Conservation (phyloP, 2,888 invertebrate genomes). For the Eupithecia inturbata region DNA sequence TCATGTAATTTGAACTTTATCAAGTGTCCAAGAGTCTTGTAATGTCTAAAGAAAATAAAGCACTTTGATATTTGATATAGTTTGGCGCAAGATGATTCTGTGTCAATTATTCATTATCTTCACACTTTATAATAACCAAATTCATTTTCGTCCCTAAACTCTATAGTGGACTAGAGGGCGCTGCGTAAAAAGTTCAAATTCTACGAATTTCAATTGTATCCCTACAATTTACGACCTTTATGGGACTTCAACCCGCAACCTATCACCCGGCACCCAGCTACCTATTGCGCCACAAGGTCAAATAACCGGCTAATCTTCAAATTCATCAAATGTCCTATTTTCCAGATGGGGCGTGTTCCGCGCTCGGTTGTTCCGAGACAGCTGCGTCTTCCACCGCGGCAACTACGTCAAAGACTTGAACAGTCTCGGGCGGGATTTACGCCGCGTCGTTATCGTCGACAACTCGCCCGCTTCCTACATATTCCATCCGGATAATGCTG, state of each 20-base stretch:
- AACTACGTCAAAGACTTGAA: constrained; percentile 99
- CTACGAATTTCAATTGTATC: no score
- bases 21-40: no score
- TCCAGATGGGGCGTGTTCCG: constrained; percentile 97
- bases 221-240: no score
- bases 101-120: no score
- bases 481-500: constrained; percentile 99
- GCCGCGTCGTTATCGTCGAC: constrained; percentile 98
- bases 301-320: not conserved
- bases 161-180: not conserved
- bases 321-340: constrained; percentile 23
- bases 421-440: constrained; percentile 97
- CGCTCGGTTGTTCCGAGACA: constrained; percentile 98
- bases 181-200: not conserved
- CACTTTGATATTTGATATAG: no score
- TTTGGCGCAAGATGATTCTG: no score
- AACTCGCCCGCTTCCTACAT: constrained; percentile 99
- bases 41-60: no score
- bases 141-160: not conserved
- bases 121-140: no score
- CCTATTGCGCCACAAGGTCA: no score
- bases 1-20: no score
- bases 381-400: constrained; percentile 99
- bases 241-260: no score
- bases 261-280: no score